Evolutionary conservation across 2,113 vertebrate genomes (phyloP).

Genomic region (Anarhynchus alexandrinus): DNA sequence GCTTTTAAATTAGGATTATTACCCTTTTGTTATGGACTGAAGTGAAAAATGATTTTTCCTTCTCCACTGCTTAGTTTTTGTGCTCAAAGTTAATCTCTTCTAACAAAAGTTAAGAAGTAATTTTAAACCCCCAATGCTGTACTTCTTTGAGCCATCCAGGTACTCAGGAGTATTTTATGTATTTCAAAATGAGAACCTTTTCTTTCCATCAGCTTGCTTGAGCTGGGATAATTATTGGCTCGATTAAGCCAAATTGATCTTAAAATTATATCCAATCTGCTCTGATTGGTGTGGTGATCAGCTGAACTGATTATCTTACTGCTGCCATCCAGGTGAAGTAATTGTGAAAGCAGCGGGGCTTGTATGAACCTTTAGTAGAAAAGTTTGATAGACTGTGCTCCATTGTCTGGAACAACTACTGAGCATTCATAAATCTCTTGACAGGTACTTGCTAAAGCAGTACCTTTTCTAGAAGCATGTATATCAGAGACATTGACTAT

Average conservation of each 20-base stretch:
- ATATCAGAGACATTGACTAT: not conserved
- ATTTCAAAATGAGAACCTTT: not conserved
- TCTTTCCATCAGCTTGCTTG: slow-evolving; percentile 19
- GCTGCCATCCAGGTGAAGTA: not conserved
- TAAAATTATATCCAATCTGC: slow-evolving; percentile 58
- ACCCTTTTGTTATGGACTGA: not conserved
- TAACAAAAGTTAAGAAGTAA: not conserved
- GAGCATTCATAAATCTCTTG: not conserved
- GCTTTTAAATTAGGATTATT: not conserved
- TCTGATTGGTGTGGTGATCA: slow-evolving; percentile 26
- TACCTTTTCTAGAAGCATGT: not conserved
- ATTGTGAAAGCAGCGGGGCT: not conserved
- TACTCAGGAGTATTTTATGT: not conserved
- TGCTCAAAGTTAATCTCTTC: not conserved
- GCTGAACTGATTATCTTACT: slow-evolving; percentile 39
- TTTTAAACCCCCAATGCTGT: not conserved
- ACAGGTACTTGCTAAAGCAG: not conserved
- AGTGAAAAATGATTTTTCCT: not conserved
- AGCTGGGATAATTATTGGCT: slow-evolving; percentile 56
- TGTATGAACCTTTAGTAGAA: not conserved
- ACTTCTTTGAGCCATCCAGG: not conserved
- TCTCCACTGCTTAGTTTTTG: not conserved
- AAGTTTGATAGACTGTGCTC: not conserved
- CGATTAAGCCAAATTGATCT: slow-evolving; percentile 57
- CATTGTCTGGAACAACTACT: not conserved